A percentile compares a stretch with the other conserved stretches of the same genome.
Conservation (phyloP, 2,797 vertebrate genomes). For the Buceros bicornis region DNA sequence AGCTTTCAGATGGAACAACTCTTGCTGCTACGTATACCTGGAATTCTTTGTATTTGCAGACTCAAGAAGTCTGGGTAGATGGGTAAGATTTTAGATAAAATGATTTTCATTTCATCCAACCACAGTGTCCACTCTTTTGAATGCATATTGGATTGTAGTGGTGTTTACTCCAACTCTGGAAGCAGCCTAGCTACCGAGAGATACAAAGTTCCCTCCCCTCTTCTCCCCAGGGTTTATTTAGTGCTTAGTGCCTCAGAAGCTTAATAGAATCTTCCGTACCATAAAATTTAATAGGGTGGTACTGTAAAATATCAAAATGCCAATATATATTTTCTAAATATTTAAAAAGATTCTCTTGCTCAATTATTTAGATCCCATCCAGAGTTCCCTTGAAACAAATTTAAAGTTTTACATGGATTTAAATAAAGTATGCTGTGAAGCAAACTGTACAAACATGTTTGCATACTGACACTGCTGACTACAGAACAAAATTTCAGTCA, state of each 20-base stretch:
- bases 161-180: neutral
- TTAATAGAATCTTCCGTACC: constrained; percentile 39
- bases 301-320: constrained; percentile 54
- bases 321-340: constrained; percentile 69
- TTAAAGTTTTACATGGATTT: constrained; percentile 47
- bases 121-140: neutral
- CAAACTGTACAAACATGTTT: neutral
- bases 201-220: neutral
- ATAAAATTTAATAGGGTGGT: constrained; percentile 60
- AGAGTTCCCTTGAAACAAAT: constrained; percentile 43
- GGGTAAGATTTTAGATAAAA: neutral
- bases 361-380: constrained; percentile 70
- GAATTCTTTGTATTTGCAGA: neutral
- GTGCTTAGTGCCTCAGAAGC: constrained; percentile 26
- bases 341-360: constrained; percentile 61
- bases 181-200: neutral
- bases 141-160: neutral
- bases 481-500: neutral
- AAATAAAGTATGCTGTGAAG: constrained; percentile 22
- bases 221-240: constrained; percentile 11
- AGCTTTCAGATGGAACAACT: neutral
- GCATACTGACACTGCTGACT: neutral
- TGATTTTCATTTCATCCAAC: neutral
- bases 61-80: neutral
- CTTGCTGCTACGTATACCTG: rapidly evolving